Evolutionary conservation across 2,797 vertebrate genomes (phyloP).

Genomic region (Miichthys miiuy): DNA sequence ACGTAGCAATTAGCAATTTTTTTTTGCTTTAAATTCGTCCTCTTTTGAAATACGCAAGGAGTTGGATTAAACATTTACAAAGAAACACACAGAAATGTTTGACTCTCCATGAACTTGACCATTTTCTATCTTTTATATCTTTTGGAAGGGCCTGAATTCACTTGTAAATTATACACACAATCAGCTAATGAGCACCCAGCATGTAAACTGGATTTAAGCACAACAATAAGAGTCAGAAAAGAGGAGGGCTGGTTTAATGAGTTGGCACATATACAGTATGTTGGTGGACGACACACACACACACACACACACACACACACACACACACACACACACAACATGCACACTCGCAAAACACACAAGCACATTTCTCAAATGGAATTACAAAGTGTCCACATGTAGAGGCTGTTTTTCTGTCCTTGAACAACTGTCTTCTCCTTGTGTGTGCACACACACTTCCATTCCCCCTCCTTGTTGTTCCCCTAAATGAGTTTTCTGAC

Average conservation of each 20-base stretch:
- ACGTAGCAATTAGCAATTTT: not conserved
- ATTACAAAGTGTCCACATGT: conserved; percentile 75
- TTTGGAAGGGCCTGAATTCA: conserved; percentile 45
- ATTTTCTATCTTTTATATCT: conserved; percentile 53
- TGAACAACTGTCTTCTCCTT: conserved; percentile 76
- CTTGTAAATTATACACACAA: conserved; percentile 76
- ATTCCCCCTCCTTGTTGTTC: conserved; percentile 71
- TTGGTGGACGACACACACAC: conserved; percentile 22
- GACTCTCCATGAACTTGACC: conserved; percentile 17
- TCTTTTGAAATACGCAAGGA: not conserved
- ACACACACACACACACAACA: not conserved
- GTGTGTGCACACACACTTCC: conserved; percentile 39
- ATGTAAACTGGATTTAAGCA: conserved; percentile 78
- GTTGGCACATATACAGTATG: conserved; percentile 56
- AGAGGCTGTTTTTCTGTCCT: conserved; percentile 75
- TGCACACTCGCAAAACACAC: conserved; percentile 45
- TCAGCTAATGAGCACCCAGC: conserved; percentile 77
- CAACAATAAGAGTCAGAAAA: conserved; percentile 72
- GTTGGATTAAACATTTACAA: conserved; percentile 5
- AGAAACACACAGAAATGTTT: conserved; percentile 24
- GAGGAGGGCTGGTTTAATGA: conserved; percentile 64
- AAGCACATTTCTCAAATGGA: conserved; percentile 72
- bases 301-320: not conserved
- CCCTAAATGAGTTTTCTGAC: conserved; percentile 85
- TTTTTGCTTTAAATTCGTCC: not conserved